Percentiles rank a stretch among this genome's conserved stretches.
phyloP scores from a whole-genome alignment of 2,797 vertebrate species.

The Paratrypauchen microcephalus region DNA sequence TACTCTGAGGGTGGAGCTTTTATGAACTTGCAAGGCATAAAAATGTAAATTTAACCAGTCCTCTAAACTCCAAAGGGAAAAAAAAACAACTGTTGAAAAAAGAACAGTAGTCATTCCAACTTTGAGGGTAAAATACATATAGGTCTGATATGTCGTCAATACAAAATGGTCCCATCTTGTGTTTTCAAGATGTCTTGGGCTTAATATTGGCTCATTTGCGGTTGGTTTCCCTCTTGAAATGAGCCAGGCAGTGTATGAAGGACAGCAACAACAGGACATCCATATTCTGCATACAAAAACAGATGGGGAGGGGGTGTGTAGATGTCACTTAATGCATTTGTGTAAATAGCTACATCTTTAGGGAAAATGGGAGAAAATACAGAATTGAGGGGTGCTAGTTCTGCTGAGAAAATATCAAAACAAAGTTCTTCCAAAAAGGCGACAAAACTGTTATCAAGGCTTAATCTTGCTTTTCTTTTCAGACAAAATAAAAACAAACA shows the following conservation, averaged over 20 bases:
- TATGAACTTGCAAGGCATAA: constrained; percentile 81
- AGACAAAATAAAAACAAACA: constrained; percentile 81
- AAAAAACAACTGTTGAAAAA: constrained; percentile 72
- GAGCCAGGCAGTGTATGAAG: constrained; percentile 89
- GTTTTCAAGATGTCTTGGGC: constrained; percentile 88
- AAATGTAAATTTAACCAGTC: constrained; percentile 86
- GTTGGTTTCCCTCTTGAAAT: constrained; percentile 83
- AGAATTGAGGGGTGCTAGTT: constrained; percentile 77
- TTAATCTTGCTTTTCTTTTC: constrained; percentile 75
- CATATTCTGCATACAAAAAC: constrained; percentile 84
- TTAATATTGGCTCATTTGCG: constrained; percentile 74
- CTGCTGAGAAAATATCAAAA: constrained; percentile 84
- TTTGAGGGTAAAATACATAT: constrained; percentile 77
- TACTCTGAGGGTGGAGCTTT: constrained; percentile 78
- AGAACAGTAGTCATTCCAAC: constrained; percentile 86
- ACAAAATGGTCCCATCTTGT: constrained; percentile 94
- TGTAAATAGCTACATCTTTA: constrained; percentile 83
- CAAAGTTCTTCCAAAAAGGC: constrained; percentile 80
- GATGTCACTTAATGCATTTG: constrained; percentile 82
- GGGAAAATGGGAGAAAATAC: constrained; percentile 75
- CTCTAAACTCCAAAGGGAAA: constrained; percentile 84
- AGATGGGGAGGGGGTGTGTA: constrained; percentile 76
- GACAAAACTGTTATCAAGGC: constrained; percentile 78
- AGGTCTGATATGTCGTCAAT: constrained; percentile 87
- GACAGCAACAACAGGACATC: constrained; percentile 87